Base-by-base conservation (phyloP, 2,888 invertebrate species). In the Diadromus collaris region DNA sequence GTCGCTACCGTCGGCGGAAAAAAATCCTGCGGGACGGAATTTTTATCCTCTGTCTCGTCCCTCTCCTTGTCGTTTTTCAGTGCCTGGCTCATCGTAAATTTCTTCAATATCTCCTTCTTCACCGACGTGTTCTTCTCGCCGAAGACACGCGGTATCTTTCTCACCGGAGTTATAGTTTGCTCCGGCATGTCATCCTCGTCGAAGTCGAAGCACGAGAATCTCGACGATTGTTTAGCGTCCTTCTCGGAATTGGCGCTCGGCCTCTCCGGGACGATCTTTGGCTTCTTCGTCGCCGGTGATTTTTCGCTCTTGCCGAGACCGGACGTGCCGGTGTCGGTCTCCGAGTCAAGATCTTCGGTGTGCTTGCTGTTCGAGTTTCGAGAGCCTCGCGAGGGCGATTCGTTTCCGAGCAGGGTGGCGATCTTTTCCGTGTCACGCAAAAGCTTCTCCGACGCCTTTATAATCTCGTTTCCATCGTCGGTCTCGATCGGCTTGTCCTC, bases 121-220 rank as follows among this genome's bases (percentile, higher is more conserved):
- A 88, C 80, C 16, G 88, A 88, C 67, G 88, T 86, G 83, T 84
- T 89, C 76, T 87, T 87, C 67, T 86, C 87, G 2, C 89, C 87
- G 76, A 92, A 92, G 6, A 94, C 93, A 69, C 95, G 91, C 0
- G 95, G 94, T 82, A 95, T 94, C 91, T 95, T 95, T 81, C 95
- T 92, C 16, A 94, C 92, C 16, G 88, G 89, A 51, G 89, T 88
- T 78, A 93, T 93, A 74, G 93, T 91, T 13, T 92, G 92, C 92
- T 93, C 92, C 85, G 92, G 93, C 87, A 95, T 94, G 82, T 95
- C 95, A 80, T 96, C 95, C 67, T 94, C 94, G 83, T 95, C 94
- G 88, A 96, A 96, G 89, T 96, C 96, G 87, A 96, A 96, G 88
- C 96, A 96, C 0, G 95, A 95, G 69, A 94, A 91, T 21, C 92